These are phyloP conservation scores for Clarias gariepinus DNA, from an alignment of 2,113 vertebrate genomes.

Conservation along the genomic window DNA sequence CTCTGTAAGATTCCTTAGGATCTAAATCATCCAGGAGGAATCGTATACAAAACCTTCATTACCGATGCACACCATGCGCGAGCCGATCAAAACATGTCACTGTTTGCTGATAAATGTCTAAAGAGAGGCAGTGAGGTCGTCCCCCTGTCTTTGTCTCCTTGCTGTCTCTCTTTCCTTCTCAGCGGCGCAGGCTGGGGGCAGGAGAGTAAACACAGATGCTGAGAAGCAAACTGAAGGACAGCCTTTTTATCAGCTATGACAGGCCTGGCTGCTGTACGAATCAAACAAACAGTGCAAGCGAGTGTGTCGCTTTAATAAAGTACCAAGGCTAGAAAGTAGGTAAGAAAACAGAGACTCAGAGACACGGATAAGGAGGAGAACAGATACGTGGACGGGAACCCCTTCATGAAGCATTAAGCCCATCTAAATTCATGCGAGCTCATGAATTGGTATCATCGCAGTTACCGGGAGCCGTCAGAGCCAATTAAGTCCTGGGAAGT, in stretches of 20 bases:
- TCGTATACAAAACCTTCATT: neutral
- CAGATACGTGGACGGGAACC: slow-evolving; percentile 67
- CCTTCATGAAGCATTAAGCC: slow-evolving; percentile 72
- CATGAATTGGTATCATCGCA: slow-evolving; percentile 70
- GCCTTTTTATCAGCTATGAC: slow-evolving; percentile 78
- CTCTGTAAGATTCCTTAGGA: neutral
- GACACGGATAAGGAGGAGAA: slow-evolving; percentile 40
- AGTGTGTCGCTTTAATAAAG: slow-evolving; percentile 83
- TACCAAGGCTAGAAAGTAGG: slow-evolving; percentile 62
- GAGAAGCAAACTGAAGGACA: slow-evolving; percentile 45
- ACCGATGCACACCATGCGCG: too few species aligned
- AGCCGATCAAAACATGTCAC: neutral
- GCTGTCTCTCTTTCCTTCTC: slow-evolving; percentile 28
- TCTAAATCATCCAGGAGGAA: neutral
- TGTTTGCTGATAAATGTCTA: slow-evolving; percentile 36
- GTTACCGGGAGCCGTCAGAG: slow-evolving; percentile 73
- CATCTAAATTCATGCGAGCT: slow-evolving; percentile 73
- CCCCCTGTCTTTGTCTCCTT: slow-evolving; percentile 42
- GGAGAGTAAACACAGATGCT: slow-evolving; percentile 54
- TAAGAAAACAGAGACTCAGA: slow-evolving; percentile 42
- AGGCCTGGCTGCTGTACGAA: slow-evolving; percentile 74
- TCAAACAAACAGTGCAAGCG: slow-evolving; percentile 71
- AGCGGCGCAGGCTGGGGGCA: slow-evolving; percentile 46
- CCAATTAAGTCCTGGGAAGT: slow-evolving; percentile 72
- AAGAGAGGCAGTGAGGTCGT: slow-evolving; percentile 33